Evolutionary conservation across 1,140 invertebrate species (phyloP), one percentile per base, ranked within the genome.

Genomic region (Lucilia cuprina): DNA sequence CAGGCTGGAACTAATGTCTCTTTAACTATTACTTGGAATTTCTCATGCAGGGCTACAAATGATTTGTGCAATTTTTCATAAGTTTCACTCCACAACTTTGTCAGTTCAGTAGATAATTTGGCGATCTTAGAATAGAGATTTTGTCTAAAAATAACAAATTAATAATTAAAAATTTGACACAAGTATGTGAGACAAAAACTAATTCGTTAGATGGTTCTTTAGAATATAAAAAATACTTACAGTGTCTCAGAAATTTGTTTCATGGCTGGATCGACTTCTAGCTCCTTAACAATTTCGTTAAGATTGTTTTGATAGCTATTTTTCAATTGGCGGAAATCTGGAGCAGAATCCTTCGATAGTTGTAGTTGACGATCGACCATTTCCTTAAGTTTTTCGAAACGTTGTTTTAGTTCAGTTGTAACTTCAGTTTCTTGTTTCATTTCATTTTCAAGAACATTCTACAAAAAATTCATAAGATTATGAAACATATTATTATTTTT

Each of bases 201-300:
- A n/a, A n/a, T n/a, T n/a, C n/a, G n/a, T n/a, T n/a, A n/a, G 13
- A 25, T 19, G 21, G 14, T 13, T 70, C 21, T 70, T 34, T 35
- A 47, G 17, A 41, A 41, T 80, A 80, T 74, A 60, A 41, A 19
- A 12, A 75, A 86, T n/a, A n/a, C 89, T 88, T 86, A 90, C 89
- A 94, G 87, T n/a, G 92, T 90, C 50, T 94, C 93, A n/a, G 93
- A 92, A 17, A 95, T 92, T 84, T 95, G 93, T 86, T 94, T 93
- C 47, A 96, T 86, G 2, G 93, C 92, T 83, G 95, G 93, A 86
- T 96, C 95, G 30, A 92, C 92, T 34, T 93, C 89, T 0, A 96
- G 89, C 86, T 96, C 96, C 8, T 94, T 90, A 55, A 93, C 91
- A 4, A 96, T 86, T 85, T 93, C 93, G 13, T 93, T 91, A 1